Evolutionary conservation across 2,797 vertebrate species (phyloP).

Genomic region (Argya squamiceps): DNA sequence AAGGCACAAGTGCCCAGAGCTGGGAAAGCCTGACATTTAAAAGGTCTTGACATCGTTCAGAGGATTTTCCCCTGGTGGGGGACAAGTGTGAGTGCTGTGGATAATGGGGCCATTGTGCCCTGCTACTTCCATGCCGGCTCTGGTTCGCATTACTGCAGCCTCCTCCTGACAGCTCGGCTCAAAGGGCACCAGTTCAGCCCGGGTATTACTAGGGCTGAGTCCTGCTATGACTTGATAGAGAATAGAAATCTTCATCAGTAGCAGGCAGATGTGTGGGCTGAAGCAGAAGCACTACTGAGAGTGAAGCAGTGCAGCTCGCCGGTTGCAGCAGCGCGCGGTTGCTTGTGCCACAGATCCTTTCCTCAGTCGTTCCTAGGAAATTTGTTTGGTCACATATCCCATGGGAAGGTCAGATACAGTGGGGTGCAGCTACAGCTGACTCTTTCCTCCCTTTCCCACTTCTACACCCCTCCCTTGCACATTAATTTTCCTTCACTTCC

Average conservation of each 20-base stretch:
- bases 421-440: not conserved
- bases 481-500: not conserved
- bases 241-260: not conserved
- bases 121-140: not conserved
- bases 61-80: not conserved
- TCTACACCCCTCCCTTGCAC: not conserved
- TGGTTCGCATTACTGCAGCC: constrained; percentile 32
- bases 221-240: not conserved
- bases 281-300: not conserved
- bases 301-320: rapidly evolving
- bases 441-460: not conserved
- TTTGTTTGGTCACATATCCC: not conserved
- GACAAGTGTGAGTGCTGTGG: not conserved
- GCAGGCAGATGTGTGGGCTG: not conserved
- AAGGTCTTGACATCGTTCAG: constrained; percentile 60
- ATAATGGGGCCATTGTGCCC: constrained; percentile 63
- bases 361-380: rapidly evolving
- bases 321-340: rapidly evolving
- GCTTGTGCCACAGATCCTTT: rapidly evolving
- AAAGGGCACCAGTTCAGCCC: constrained; percentile 15
- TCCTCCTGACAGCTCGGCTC: not conserved
- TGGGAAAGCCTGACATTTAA: constrained; percentile 68
- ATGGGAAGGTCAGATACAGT: rapidly evolving
- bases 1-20: constrained; percentile 16
- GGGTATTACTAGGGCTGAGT: not conserved